Evolutionary conservation across 2,888 invertebrate genomes (phyloP), one percentile per base, ranked within the genome.

Genomic region (Elaeidobius kamerunicus): DNA sequence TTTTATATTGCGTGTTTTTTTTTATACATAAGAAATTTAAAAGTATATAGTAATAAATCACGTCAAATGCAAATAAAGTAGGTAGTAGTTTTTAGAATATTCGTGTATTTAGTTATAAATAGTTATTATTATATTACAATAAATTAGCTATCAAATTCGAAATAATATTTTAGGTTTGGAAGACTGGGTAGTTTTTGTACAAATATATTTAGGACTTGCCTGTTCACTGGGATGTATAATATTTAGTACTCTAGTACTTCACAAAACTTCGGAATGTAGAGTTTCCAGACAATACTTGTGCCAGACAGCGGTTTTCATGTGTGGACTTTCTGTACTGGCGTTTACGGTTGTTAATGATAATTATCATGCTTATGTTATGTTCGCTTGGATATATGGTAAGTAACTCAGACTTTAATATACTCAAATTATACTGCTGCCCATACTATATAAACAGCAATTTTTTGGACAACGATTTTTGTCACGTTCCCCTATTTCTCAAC

Each of bases 261-360:
- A 86, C 68, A 88, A 88, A 67, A 87, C 85, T 35, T 85, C 86
- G 12, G 90, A 91, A 68, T 92, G 91, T 69, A 79, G 89, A 41
- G 89, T 92, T 51, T 89, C 89, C 0, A 77, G 90, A 44, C 91
- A 91, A 70, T 91, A 91, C 72, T 79, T 92, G 34, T 88, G 88
- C 46, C 86, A 88, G 69, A 85, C 88, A 0, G 86, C 88, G 0
- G 83, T 88, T 30, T 85, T 89, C 66, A 85, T 87, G 67, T 87
- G 88, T 65, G 88, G 84, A 3, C 73, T 89, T 34, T 84, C 86
- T 40, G 87, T 87, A 35, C 78, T 89, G 69, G 87, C 88, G 1
- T 79, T 89, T 20, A 86, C 87, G 0, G 85, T 85, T 1, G 86
- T 88, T 15, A 83, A 86, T 60, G 87, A 86, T 47, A 86, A 85